phyloP scores from a whole-genome alignment of 2,888 invertebrate species.

The Salticus scenicus region DNA sequence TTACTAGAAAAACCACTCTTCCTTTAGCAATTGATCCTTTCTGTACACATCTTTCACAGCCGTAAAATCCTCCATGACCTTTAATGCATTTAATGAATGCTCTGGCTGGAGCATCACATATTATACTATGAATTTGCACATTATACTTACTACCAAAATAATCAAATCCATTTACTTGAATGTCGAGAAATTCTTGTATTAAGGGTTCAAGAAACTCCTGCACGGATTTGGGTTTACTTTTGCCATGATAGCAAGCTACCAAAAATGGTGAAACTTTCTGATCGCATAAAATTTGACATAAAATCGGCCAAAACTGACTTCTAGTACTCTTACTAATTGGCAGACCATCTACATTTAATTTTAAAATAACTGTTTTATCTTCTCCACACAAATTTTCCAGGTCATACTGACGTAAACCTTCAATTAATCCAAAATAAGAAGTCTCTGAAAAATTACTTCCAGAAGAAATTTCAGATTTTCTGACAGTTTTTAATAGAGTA shows the following conservation, averaged over 20 bases:
- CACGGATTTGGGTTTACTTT: conserved; percentile 2
- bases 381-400: neutral
- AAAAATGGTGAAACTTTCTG: conserved; percentile 17
- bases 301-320: conserved; percentile 25
- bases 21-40: neutral
- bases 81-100: conserved; percentile 31
- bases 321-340: conserved; percentile 9
- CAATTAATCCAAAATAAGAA: too few relatives aligned
- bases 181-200: neutral
- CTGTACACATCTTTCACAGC: conserved; percentile 19
- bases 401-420: too few relatives aligned
- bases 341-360: conserved; percentile 18
- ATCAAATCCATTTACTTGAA: neutral
- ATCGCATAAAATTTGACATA: neutral
- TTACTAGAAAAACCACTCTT: neutral
- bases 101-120: conserved; percentile 33
- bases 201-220: conserved; percentile 12
- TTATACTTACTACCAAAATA: neutral
- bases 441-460: too few relatives aligned
- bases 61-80: conserved; percentile 2
- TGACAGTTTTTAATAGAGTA: too few relatives aligned
- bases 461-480: too few relatives aligned
- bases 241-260: conserved; percentile 9
- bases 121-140: neutral
- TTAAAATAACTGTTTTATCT: neutral